Evolutionary conservation across 92 coral and sea anemone genomes (phyloP).

Genomic region (Actinostola sp.): DNA sequence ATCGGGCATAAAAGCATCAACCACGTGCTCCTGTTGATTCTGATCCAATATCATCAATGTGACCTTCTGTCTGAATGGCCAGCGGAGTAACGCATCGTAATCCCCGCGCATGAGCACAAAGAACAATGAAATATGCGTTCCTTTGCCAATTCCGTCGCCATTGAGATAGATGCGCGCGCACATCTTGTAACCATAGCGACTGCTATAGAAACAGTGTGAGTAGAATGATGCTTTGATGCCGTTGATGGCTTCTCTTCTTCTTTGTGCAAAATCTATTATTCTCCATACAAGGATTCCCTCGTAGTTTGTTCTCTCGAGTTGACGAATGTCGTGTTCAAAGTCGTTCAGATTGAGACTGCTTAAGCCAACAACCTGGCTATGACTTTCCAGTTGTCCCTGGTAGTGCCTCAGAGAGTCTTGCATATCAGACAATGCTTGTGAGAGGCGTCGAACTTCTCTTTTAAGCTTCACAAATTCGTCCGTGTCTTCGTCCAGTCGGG

Average conservation of each 20-base stretch:
- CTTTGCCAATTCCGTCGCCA: constrained; percentile 71
- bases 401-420: too few species aligned
- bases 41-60: constrained; percentile 76
- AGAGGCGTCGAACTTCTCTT: too few species aligned
- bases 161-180: constrained; percentile 61
- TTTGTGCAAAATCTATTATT: constrained; percentile 47
- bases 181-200: constrained; percentile 67
- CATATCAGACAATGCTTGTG: too few species aligned
- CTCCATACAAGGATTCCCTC: constrained; percentile 65
- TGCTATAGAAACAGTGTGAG: constrained; percentile 61
- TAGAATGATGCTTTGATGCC: constrained; percentile 62
- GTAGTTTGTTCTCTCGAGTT: constrained; percentile 19
- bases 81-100: constrained; percentile 75
- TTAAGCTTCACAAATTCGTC: too few species aligned
- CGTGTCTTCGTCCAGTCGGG: too few species aligned
- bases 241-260: constrained; percentile 42
- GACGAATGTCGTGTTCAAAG: constrained; percentile 24
- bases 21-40: constrained; percentile 75
- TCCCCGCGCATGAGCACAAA: constrained; percentile 72
- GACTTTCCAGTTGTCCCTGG: too few species aligned
- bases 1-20: constrained; percentile 88
- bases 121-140: constrained; percentile 49
- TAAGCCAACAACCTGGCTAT: too few species aligned
- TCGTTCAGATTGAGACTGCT: constrained; percentile 43
- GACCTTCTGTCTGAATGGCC: constrained; percentile 91